phyloP scores from a whole-genome alignment of 2,113 vertebrate species.

The Echinops telfairi region DNA sequence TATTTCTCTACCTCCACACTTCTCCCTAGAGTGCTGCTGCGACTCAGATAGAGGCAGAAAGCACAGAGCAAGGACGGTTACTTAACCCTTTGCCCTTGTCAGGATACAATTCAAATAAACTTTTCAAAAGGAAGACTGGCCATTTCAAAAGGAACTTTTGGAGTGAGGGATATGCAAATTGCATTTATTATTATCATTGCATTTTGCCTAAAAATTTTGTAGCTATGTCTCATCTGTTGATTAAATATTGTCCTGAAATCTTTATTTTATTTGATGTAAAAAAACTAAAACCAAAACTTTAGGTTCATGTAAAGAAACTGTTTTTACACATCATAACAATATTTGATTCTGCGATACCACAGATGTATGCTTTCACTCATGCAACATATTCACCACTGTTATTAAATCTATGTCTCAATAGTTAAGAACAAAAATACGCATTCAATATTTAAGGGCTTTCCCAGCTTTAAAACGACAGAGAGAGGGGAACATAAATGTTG shows the following conservation, averaged over 20 bases:
- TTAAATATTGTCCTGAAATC: conserved; percentile 36
- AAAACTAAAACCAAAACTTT: conserved; percentile 22
- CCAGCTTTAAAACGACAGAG: not conserved
- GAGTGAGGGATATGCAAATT: not conserved
- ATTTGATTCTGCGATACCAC: not conserved
- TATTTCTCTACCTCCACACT: conserved; percentile 86
- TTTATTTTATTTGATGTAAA: not conserved
- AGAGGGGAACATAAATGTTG: not conserved
- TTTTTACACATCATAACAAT: not conserved
- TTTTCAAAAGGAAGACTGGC: conserved; percentile 13
- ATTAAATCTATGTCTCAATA: conserved; percentile 13
- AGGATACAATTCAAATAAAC: not conserved
- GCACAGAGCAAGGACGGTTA: conserved; percentile 76
- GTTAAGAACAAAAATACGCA: not conserved
- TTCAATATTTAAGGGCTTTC: not conserved
- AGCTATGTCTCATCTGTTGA: not conserved
- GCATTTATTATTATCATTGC: not conserved
- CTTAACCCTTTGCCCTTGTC: conserved; percentile 82
- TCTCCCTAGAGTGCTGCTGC: conserved; percentile 82
- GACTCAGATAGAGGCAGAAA: conserved; percentile 78
- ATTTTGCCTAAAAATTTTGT: conserved; percentile 9
- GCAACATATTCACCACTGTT: not conserved
- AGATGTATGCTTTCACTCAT: not conserved
- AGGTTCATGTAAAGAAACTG: conserved; percentile 5
- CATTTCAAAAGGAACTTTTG: conserved; percentile 7